Conservation (phyloP, 1,140 invertebrate genomes). For the Alviniconcha marisindica region DNA sequence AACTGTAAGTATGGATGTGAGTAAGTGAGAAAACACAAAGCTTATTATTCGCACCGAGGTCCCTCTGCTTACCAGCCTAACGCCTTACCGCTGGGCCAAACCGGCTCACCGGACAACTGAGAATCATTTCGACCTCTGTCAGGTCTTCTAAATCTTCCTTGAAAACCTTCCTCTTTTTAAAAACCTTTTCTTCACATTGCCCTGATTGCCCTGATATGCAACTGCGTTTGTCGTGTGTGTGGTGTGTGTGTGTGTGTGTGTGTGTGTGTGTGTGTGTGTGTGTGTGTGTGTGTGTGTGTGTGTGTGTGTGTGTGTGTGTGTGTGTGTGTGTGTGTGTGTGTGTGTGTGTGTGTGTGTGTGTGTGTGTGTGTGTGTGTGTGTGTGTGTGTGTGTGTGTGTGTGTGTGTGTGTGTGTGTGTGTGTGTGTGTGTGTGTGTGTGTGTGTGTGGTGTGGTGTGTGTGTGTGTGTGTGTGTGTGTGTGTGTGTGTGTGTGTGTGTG, state of each 20-base stretch:
- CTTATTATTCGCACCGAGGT: no score
- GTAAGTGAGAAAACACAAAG: no score
- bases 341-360: constrained; percentile 12
- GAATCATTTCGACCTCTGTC: no score
- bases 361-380: constrained; percentile 15
- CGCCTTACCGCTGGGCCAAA: no score
- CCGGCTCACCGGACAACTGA: no score
- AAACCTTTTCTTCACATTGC: no score
- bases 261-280: constrained; percentile 1
- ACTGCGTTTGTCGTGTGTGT: no score
- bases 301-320: constrained; percentile 17
- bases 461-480: background rate
- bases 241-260: background rate
- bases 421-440: constrained; percentile 10
- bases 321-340: constrained; percentile 19
- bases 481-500: constrained; percentile 18
- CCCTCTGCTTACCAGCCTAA: no score
- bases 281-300: constrained; percentile 13
- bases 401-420: constrained; percentile 14
- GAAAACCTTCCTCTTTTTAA: no score
- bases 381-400: constrained; percentile 18
- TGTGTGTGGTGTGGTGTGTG: background rate
- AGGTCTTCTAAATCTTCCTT: no score
- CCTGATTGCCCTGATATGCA: no score
- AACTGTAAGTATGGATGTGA: no score